Percentiles rank a stretch among this genome's conserved stretches.
Evolutionary conservation across 1,140 invertebrate species (phyloP).

Genomic region (Zaprionus taronus): DNA sequence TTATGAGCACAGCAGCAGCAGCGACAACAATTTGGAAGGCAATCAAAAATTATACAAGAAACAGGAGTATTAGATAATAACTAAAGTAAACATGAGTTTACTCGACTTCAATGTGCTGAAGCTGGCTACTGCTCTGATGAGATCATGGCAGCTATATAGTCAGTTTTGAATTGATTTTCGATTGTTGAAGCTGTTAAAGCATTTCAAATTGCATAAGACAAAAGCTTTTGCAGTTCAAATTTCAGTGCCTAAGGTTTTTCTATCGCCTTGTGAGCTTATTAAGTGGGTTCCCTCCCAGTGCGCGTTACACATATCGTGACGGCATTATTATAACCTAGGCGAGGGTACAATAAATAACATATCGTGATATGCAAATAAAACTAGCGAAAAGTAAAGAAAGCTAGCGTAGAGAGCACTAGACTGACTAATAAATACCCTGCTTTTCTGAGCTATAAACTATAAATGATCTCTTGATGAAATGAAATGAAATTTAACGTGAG

Average conservation of each 20-base stretch:
- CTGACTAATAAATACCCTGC: no score
- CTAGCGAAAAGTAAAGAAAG: conserved; percentile 4
- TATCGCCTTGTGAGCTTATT: not conserved
- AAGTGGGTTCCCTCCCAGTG: not conserved
- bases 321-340: not conserved
- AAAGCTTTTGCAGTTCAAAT: not conserved
- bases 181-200: no score
- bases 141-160: not conserved
- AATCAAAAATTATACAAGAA: conserved; percentile 43
- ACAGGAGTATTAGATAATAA: not conserved
- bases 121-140: not conserved
- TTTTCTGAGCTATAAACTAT: no score
- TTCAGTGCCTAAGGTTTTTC: not conserved
- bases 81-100: not conserved
- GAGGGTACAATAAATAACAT: conserved; percentile 33
- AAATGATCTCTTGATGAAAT: no score
- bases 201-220: not conserved
- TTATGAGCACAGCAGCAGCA: conserved; percentile 34
- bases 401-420: not conserved
- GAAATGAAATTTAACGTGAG: no score
- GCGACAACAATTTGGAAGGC: conserved; percentile 51
- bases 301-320: conserved; percentile 5
- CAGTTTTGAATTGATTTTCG: no score
- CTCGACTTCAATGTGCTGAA: not conserved
- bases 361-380: conserved; percentile 46